Base-by-base conservation (phyloP, 2,888 invertebrate genomes). In the Leptogaster cylindrica region DNA sequence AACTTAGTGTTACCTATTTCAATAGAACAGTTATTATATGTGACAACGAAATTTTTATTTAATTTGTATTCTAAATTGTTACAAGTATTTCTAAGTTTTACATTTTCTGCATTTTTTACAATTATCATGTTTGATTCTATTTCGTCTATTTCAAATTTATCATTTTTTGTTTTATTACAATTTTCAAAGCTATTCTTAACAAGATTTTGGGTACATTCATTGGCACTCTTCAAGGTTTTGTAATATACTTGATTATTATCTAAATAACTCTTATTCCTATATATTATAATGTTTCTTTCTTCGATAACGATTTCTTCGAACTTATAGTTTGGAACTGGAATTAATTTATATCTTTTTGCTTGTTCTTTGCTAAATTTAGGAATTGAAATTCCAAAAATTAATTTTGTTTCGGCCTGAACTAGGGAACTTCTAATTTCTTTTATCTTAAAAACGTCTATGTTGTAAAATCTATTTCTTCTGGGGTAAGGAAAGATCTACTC, bases 391-490 rank as follows among this genome's bases (percentile, higher is more conserved):
- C 27, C 12, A n/a, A n/a, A n/a, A n/a, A n/a, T n/a, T n/a, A n/a
- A n/a, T n/a, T n/a, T n/a, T n/a, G n/a, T n/a, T n/a, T n/a, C n/a
- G n/a, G n/a, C n/a, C n/a, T n/a, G n/a, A n/a, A n/a, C n/a, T n/a
- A n/a, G n/a, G n/a, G n/a, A n/a, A n/a, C 46, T 46, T 46, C 23
- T 18, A n/a, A 46, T 46, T 46, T 46, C 46, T 46, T 18, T n/a
- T 14, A 16, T 46, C 16, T 41, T 41, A n/a, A 16, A 16, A n/a
- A 41, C n/a, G 10, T 44, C 44, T 39, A n/a, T 44, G 16, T 48
- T n/a, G n/a, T 48, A 23, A 20, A 48, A 8, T 48, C 48, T 48
- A 48, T 48, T 23, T 48, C 23, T 48, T 23, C 48, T 48, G 48
- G 25, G 48, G 23, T 48, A 25, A 48, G 48, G 8, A 48, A 48